Percentiles rank a stretch among this genome's conserved stretches.
Evolutionary conservation across 1,140 invertebrate species (phyloP).

Genomic region (Diploscapter pachys): DNA sequence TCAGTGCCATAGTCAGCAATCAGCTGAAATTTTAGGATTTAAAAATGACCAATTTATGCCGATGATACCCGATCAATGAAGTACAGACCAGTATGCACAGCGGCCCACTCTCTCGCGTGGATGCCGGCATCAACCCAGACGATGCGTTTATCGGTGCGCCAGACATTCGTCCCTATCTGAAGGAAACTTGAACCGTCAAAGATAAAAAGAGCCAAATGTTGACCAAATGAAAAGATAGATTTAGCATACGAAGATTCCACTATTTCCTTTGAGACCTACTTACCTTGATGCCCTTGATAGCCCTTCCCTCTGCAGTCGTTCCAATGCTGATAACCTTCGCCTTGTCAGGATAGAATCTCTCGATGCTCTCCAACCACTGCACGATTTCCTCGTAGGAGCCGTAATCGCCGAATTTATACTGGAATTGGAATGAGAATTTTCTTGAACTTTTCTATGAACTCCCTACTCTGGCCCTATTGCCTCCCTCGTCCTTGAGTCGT

Average conservation of each 20-base stretch:
- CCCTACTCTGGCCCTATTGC: conserved; percentile 44
- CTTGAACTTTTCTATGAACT: conserved; percentile 15
- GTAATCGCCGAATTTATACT: conserved; percentile 42
- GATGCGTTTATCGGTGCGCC: conserved; percentile 44
- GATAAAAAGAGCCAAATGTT: neutral
- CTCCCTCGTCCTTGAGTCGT: conserved; percentile 49
- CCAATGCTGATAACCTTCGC: conserved; percentile 60
- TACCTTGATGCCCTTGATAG: conserved; percentile 61
- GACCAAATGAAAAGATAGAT: neutral
- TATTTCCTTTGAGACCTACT: conserved; percentile 10
- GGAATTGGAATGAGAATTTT: conserved; percentile 43
- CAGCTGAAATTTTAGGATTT: conserved; percentile 40
- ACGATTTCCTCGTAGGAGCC: conserved; percentile 60
- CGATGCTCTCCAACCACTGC: conserved; percentile 61
- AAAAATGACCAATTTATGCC: conserved; percentile 13
- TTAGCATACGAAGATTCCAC: neutral
- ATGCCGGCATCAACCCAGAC: conserved; percentile 61
- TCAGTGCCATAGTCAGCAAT: conserved; percentile 50
- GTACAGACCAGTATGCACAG: conserved; percentile 60
- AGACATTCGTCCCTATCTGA: conserved; percentile 51
- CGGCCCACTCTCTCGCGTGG: conserved; percentile 60
- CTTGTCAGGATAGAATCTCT: conserved; percentile 57
- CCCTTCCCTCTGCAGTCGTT: conserved; percentile 60
- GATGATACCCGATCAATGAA: conserved; percentile 53
- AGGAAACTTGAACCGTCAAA: conserved; percentile 3